Conservation (phyloP, 2,797 vertebrate genomes). For the Rhyacichthys aspro region DNA sequence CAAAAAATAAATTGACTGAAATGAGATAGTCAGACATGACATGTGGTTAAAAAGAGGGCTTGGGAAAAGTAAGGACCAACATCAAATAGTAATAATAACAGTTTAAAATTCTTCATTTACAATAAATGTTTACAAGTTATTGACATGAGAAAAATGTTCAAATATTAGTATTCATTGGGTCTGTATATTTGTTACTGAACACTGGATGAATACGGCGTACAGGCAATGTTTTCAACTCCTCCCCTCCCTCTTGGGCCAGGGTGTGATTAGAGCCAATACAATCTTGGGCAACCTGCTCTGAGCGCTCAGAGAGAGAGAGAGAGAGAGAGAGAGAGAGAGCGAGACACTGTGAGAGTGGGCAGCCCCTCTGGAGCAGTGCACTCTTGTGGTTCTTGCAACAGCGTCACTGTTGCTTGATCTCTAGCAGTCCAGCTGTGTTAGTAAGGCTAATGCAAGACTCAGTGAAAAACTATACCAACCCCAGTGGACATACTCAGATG, state of each 20-base stretch:
- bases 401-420: slow-evolving; percentile 73
- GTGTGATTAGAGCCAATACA: slow-evolving; percentile 75
- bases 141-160: too few relatives aligned
- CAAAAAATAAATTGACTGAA: background rate
- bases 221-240: slow-evolving; percentile 70
- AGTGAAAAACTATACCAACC: slow-evolving; percentile 27
- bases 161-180: too few relatives aligned
- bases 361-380: slow-evolving; percentile 75
- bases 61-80: too few relatives aligned
- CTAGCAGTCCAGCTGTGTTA: slow-evolving; percentile 59
- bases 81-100: too few relatives aligned
- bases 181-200: slow-evolving; percentile 22
- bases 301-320: slow-evolving; percentile 29
- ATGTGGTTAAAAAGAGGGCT: too few relatives aligned
- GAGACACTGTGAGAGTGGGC: slow-evolving; percentile 48
- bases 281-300: slow-evolving; percentile 63
- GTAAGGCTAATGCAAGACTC: slow-evolving; percentile 46
- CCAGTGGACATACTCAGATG: slow-evolving; percentile 54
- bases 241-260: slow-evolving; percentile 64
- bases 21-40: background rate
- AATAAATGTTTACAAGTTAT: too few relatives aligned
- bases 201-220: slow-evolving; percentile 49
- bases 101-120: too few relatives aligned
- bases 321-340: slow-evolving; percentile 41
- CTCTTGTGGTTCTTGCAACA: slow-evolving; percentile 71